phyloP scores from a whole-genome alignment of 2,797 vertebrate genomes.

The Chloroceryle amazona region DNA sequence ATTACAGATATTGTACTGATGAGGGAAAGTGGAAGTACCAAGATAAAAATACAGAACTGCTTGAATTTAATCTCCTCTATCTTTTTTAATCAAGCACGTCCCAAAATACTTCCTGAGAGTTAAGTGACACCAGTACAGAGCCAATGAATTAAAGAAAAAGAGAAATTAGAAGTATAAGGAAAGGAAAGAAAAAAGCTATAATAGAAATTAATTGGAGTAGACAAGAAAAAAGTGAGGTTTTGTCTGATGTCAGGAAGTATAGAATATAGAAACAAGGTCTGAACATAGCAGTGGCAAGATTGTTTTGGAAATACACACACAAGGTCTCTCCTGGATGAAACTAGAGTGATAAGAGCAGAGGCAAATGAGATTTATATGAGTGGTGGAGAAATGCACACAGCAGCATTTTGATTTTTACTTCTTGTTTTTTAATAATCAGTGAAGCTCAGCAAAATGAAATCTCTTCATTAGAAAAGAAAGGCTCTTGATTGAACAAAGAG shows the following conservation, averaged over 20 bases:
- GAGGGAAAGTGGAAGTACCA: neutral
- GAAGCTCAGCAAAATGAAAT: neutral
- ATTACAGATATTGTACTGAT: neutral
- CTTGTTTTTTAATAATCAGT: neutral
- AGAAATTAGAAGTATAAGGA: neutral
- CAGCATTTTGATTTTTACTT: neutral
- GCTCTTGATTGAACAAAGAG: neutral
- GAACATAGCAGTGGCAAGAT: neutral
- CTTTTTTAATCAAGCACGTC: conserved; percentile 18
- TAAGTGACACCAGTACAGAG: neutral
- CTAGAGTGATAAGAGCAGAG: neutral
- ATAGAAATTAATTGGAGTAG: neutral
- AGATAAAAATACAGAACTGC: neutral
- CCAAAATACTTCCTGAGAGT: conserved; percentile 7
- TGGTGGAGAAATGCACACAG: neutral
- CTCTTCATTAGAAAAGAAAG: neutral
- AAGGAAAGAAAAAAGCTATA: neutral
- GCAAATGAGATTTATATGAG: neutral
- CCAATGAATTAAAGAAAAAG: neutral
- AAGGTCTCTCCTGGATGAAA: neutral
- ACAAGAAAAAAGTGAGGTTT: neutral
- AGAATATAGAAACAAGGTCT: neutral
- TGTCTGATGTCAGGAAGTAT: neutral
- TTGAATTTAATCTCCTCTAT: conserved; percentile 20
- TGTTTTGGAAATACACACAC: neutral